These are phyloP conservation scores for Andrena dorsata DNA, from an alignment of 2,888 invertebrate species.

Conservation along the genomic window DNA sequence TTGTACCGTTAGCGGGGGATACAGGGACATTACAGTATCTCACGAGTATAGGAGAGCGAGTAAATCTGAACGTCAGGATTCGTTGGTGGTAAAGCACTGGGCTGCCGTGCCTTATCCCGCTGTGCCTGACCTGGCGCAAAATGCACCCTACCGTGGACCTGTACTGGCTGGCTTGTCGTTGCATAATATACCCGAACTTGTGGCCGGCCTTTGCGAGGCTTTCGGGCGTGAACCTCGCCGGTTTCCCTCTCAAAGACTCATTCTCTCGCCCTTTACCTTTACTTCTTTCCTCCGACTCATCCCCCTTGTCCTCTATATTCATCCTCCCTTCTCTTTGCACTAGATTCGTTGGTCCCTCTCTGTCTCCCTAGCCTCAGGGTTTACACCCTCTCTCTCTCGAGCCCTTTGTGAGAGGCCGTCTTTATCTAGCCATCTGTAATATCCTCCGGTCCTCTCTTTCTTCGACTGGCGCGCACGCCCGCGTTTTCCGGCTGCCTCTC, in stretches of 20 bases:
- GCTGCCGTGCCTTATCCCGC: constrained; percentile 28
- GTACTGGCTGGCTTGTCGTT: constrained; percentile 42
- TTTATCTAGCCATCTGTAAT: not conserved
- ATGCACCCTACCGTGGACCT: constrained; percentile 43
- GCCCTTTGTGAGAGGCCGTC: constrained; percentile 7
- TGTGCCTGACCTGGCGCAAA: constrained; percentile 25
- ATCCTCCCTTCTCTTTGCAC: constrained; percentile 1
- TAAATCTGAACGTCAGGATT: constrained; percentile 62
- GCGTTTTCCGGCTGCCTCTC: constrained; percentile 8
- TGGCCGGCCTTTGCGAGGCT: constrained; percentile 64
- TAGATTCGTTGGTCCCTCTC: not conserved
- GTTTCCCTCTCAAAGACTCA: constrained; percentile 20
- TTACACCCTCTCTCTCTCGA: not conserved
- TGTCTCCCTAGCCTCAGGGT: not conserved
- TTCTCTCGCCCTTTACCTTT: constrained; percentile 21
- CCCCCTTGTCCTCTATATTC: not conserved
- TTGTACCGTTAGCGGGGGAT: constrained; percentile 41
- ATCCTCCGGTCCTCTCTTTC: constrained; percentile 22
- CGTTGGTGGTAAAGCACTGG: constrained; percentile 43
- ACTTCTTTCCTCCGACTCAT: constrained; percentile 8
- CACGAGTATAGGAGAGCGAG: constrained; percentile 29
- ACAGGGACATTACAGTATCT: constrained; percentile 44
- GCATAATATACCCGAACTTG: constrained; percentile 73
- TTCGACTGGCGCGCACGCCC: constrained; percentile 14
- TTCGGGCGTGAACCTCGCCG: constrained; percentile 58